Evolutionary conservation across 1,140 invertebrate species (phyloP).

Genomic region (Dinothrombium tinctorium): DNA sequence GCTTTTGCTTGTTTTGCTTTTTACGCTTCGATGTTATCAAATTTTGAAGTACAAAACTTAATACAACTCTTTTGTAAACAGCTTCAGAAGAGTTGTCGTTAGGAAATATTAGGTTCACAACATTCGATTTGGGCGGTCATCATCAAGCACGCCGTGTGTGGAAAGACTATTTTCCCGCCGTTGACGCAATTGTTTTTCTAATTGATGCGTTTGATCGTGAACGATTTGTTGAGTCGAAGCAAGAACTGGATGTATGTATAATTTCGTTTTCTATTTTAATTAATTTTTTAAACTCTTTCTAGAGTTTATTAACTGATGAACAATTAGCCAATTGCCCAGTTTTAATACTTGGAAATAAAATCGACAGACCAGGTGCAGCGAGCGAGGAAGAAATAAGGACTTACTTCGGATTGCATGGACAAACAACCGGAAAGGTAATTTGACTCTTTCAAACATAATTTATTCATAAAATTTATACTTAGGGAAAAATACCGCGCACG

Average conservation of each 20-base stretch:
- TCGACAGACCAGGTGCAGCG: conserved; percentile 82
- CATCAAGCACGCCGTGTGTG: conserved; percentile 91
- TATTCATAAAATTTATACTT: no score
- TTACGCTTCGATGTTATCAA: background rate
- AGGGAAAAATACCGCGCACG: conserved; percentile 15
- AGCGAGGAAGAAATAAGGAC: conserved; percentile 89
- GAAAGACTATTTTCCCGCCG: conserved; percentile 98
- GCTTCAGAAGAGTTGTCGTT: conserved; percentile 97
- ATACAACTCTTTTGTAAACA: conserved; percentile 23
- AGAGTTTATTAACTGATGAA: conserved; percentile 72
- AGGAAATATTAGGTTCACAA: conserved; percentile 97
- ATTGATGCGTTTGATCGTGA: conserved; percentile 78
- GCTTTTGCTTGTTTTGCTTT: background rate
- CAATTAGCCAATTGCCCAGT: conserved; percentile 85
- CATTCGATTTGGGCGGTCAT: conserved; percentile 98
- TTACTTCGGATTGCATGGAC: conserved; percentile 72
- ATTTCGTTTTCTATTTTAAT: background rate
- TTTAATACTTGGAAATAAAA: conserved; percentile 96
- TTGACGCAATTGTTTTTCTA: conserved; percentile 96
- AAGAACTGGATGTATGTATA: conserved; percentile 27
- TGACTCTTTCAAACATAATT: no score
- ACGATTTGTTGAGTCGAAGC: conserved; percentile 71
- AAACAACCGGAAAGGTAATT: conserved; percentile 85
- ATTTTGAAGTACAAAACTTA: background rate
- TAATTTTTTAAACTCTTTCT: conserved; percentile 14